Percentiles rank a stretch among this genome's conserved stretches.
Evolutionary conservation across 2,113 vertebrate genomes (phyloP).

Genomic region (Nycticebus coucang): DNA sequence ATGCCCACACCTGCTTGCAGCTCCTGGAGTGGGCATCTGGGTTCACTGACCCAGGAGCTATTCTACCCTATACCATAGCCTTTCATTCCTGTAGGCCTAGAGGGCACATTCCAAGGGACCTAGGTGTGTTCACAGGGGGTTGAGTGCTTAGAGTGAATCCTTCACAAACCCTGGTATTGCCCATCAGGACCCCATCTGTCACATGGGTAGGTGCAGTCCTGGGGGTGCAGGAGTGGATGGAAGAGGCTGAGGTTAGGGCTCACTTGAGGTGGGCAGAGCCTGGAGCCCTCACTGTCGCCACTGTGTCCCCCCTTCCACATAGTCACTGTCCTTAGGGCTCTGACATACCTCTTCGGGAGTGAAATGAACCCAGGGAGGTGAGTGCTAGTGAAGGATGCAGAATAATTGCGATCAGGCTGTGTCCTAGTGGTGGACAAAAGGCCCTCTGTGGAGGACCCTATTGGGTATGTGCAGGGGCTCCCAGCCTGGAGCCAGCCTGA

Average conservation of each 20-base stretch:
- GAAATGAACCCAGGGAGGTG: neutral
- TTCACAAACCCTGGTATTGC: neutral
- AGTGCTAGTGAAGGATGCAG: neutral
- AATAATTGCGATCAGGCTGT: neutral
- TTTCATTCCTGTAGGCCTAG: neutral
- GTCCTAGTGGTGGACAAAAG: neutral
- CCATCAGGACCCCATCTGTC: neutral
- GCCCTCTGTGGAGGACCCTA: neutral
- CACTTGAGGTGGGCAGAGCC: neutral
- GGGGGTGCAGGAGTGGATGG: neutral
- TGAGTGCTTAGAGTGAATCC: neutral
- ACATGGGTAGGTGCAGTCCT: neutral
- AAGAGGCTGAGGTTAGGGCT: neutral
- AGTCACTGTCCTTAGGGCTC: neutral
- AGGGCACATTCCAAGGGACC: neutral
- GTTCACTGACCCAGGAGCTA: neutral
- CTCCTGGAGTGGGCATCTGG: neutral
- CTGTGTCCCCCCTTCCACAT: neutral
- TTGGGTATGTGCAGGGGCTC: too few relatives aligned
- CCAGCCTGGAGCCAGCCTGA: neutral
- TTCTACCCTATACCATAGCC: too few relatives aligned
- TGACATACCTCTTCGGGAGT: neutral
- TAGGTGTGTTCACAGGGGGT: neutral
- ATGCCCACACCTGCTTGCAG: neutral
- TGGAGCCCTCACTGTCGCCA: neutral